phyloP scores from a whole-genome alignment of 2,797 vertebrate genomes.

The Pangasius mekongensis region DNA sequence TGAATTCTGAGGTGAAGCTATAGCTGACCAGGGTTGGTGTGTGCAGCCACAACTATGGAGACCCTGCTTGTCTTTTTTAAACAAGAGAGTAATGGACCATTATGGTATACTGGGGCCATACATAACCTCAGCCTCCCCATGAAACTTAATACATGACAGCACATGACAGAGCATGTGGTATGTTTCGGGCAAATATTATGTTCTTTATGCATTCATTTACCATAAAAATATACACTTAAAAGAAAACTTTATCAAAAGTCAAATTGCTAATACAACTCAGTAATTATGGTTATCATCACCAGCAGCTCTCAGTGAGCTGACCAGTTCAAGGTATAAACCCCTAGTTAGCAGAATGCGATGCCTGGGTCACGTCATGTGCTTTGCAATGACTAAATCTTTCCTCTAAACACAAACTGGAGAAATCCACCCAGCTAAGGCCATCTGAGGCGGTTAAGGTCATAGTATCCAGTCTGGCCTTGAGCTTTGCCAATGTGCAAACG shows the following conservation, averaged over 20 bases:
- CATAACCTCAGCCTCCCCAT: not conserved
- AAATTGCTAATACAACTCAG: not conserved
- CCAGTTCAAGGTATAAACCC: not conserved
- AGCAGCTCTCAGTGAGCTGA: not conserved
- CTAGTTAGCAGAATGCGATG: not conserved
- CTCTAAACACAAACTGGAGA: slow-evolving; percentile 51
- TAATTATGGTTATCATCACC: not conserved
- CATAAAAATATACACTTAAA: not conserved
- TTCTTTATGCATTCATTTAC: not conserved
- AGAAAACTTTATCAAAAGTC: not conserved
- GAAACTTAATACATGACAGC: not conserved
- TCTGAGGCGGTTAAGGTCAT: slow-evolving; percentile 42
- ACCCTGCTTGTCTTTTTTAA: slow-evolving; percentile 33
- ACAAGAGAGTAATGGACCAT: slow-evolving; percentile 40
- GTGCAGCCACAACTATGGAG: slow-evolving; percentile 23
- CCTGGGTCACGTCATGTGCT: not conserved
- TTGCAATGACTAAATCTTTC: slow-evolving; percentile 57
- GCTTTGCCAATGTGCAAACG: slow-evolving; percentile 27
- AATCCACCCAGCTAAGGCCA: not conserved
- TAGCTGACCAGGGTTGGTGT: slow-evolving; percentile 37
- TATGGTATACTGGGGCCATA: slow-evolving; percentile 5
- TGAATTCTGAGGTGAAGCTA: slow-evolving; percentile 35
- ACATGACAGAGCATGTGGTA: slow-evolving; percentile 6
- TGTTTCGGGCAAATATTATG: not conserved
- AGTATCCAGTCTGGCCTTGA: slow-evolving; percentile 49